Conservation (phyloP, 2,888 invertebrate species). For the Agrotis puta region DNA sequence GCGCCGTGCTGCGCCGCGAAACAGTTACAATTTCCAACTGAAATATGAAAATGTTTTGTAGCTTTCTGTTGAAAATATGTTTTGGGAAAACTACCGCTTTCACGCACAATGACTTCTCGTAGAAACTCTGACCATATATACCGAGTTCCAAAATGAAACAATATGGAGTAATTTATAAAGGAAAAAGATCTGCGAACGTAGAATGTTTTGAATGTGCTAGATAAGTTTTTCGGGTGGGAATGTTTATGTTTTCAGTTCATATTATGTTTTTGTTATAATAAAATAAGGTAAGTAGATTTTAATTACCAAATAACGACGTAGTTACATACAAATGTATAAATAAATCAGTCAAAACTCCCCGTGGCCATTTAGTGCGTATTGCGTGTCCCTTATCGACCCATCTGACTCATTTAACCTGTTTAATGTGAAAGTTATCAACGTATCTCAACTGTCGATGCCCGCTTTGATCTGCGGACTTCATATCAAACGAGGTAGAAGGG, state of each 20-base stretch:
- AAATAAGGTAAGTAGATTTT: constrained; percentile 24
- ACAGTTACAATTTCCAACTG: constrained; percentile 89
- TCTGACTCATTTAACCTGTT: constrained; percentile 61
- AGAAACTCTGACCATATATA: constrained; percentile 79
- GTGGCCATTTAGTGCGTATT: constrained; percentile 43
- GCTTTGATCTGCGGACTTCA: constrained; percentile 77
- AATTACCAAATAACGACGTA: constrained; percentile 30
- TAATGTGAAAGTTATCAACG: constrained; percentile 73
- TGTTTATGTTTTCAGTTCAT: constrained; percentile 24
- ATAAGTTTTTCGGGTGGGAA: constrained; percentile 40
- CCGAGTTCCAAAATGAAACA: constrained; percentile 62
- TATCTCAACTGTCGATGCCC: constrained; percentile 74
- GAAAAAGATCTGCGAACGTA: constrained; percentile 49
- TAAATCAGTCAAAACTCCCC: constrained; percentile 1
- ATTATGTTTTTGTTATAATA: constrained; percentile 12
- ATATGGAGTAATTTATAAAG: constrained; percentile 60
- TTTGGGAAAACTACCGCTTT: constrained; percentile 87
- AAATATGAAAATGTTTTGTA: constrained; percentile 89
- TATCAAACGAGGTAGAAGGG: constrained; percentile 70
- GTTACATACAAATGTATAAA: constrained; percentile 1
- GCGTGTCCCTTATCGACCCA: constrained; percentile 56
- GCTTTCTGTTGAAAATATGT: constrained; percentile 86
- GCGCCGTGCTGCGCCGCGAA: constrained; percentile 71
- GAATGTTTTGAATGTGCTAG: constrained; percentile 42
- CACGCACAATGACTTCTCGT: constrained; percentile 87